Evolutionary conservation across 2,888 invertebrate genomes (phyloP).

Genomic region (Mythimna albipuncta): DNA sequence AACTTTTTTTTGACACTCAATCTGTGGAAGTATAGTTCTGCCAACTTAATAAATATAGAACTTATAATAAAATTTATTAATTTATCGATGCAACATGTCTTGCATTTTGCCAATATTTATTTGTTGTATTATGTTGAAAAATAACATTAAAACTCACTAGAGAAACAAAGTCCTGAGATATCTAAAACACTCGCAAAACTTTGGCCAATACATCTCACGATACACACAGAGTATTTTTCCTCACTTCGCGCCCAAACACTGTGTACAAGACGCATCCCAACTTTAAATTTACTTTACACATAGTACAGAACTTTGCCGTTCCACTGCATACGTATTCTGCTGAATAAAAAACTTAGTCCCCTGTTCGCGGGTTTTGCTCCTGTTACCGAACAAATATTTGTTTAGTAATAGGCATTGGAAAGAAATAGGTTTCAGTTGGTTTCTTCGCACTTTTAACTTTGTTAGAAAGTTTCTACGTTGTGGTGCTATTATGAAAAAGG

Average conservation of each 20-base stretch:
- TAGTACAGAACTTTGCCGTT: slow-evolving; percentile 57
- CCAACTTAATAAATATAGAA: neutral
- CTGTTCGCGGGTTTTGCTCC: slow-evolving; percentile 50
- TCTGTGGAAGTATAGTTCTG: too few species aligned
- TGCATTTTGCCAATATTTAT: neutral
- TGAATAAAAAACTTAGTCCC: slow-evolving; percentile 60
- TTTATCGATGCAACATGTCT: neutral
- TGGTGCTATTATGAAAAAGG: slow-evolving; percentile 12
- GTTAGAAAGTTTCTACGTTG: slow-evolving; percentile 17
- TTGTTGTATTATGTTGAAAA: neutral
- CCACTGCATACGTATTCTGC: slow-evolving; percentile 54
- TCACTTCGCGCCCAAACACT: slow-evolving; percentile 46
- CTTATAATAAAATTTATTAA: neutral
- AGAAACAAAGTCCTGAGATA: slow-evolving; percentile 32
- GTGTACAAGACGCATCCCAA: slow-evolving; percentile 58
- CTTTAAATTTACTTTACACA: slow-evolving; percentile 66
- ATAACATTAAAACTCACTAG: slow-evolving; percentile 14
- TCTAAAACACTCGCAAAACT: slow-evolving; percentile 48
- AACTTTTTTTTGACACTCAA: too few species aligned
- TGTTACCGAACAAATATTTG: slow-evolving; percentile 63
- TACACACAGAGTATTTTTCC: slow-evolving; percentile 53
- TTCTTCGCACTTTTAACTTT: slow-evolving; percentile 48
- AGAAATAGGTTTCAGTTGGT: slow-evolving; percentile 57
- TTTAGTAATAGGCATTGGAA: slow-evolving; percentile 61
- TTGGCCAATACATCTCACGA: slow-evolving; percentile 51